These are phyloP conservation scores for silkworm (Bombyx mori) DNA, from an alignment of 1,140 invertebrate species.

Conservation along the genomic window DNA sequence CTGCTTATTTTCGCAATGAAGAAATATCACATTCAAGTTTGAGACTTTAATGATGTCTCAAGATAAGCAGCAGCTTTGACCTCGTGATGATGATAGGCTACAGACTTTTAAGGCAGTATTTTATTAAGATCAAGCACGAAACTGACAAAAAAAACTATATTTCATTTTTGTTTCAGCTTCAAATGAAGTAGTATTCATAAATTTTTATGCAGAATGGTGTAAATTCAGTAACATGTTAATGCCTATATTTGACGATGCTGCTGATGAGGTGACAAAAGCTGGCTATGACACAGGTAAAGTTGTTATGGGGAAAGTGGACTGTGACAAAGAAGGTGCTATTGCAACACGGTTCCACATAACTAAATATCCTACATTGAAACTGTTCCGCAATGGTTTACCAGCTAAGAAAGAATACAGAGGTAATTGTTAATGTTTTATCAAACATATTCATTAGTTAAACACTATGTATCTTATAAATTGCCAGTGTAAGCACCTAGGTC, in stretches of 20 bases:
- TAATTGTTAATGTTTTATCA: conserved; percentile 16
- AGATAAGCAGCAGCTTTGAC: too few species aligned
- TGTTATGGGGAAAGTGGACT: conserved; percentile 97
- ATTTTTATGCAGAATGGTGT: conserved; percentile 99
- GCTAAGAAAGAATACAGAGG: conserved; percentile 96
- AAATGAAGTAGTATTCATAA: conserved; percentile 97
- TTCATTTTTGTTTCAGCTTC: conserved; percentile 79
- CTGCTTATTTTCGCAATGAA: too few species aligned
- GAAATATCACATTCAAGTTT: too few species aligned
- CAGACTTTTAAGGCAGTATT: too few species aligned
- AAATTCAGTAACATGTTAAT: conserved; percentile 95
- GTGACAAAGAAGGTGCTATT: conserved; percentile 89
- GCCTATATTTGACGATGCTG: conserved; percentile 97
- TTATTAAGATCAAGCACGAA: too few species aligned
- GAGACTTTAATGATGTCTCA: too few species aligned
- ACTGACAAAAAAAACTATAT: too few species aligned
- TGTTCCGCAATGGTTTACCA: conserved; percentile 94
- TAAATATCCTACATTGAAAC: conserved; percentile 98
- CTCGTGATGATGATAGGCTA: too few species aligned
- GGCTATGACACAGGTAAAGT: conserved; percentile 88
- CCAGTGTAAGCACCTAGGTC: too few species aligned
- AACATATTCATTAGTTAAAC: too few species aligned
- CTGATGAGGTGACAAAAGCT: conserved; percentile 85
- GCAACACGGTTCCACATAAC: conserved; percentile 94
- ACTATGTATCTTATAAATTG: too few species aligned